Base-by-base conservation (phyloP, 2,113 vertebrate genomes). In the Trachemys scripta region DNA sequence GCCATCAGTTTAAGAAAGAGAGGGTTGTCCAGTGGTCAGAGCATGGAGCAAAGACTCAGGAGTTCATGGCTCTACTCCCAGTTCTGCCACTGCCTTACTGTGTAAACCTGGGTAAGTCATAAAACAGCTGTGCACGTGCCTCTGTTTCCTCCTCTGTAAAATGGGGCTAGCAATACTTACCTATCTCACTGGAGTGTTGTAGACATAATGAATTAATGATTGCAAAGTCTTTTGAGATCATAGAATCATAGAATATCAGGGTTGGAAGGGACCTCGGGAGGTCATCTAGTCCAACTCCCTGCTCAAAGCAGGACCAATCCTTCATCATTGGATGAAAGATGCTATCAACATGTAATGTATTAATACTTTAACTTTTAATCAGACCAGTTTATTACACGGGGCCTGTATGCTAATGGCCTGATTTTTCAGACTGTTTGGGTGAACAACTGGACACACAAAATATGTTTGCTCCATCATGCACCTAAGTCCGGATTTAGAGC, bases 91-190 rank as follows among this genome's bases (percentile, higher is more conserved):
- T 11, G 2, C 79, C 51, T n/a, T 89, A 16, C 54, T 91, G 8
- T 87, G 54, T 89, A 93, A 94, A 80, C 65, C 80, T 85, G 83
- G 59, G 72, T 27, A 88, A 87, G 56, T 2, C 59, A 24, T 54
- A 31, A 94, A 85, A 42, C 19, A 5, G 57, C 12, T 51, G 38
- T 75, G 51, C 19, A n/a, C 35, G 42, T 92, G 9, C 53, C 57
- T 92, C 80, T 75, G 49, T 75, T 57, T n/a, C 47, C 2, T 1
- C 14, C 50, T 24, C 50, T 72, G 24, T 31, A 65, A 69, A 78
- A n/a, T 7, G 11, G 27, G 35, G 17, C 4, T 62, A 22, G 82
- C 45, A 25, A 82, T 88, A 90, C 69, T 47, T 25, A 24, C 53
- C 14, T 72, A 45, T 85, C 53, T 90, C 13, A 17, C 62, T 35